Conservation (phyloP, 2,888 invertebrate species). For the Scaptodrosophila latifasciaeformis region DNA sequence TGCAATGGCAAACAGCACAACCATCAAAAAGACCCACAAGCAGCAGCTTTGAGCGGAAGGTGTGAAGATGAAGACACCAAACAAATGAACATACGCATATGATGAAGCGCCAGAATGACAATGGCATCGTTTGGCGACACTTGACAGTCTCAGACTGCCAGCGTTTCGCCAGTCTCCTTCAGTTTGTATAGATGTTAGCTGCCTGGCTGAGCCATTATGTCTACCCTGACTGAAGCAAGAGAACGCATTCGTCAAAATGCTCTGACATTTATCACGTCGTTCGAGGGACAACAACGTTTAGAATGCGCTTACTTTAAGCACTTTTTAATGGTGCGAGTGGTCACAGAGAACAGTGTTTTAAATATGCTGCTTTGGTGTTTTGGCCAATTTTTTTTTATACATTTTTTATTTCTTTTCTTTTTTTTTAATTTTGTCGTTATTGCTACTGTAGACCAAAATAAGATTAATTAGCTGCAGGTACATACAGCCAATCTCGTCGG, state of each 20-base stretch:
- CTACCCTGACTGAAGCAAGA: slow-evolving; percentile 14
- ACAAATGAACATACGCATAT: slow-evolving; percentile 60
- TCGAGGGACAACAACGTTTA: slow-evolving; percentile 56
- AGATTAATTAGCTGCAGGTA: slow-evolving; percentile 58
- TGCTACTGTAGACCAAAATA: slow-evolving; percentile 35
- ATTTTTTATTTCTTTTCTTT: not conserved
- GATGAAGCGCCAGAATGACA: slow-evolving; percentile 49
- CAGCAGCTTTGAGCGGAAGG: not conserved
- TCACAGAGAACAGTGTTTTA: not conserved
- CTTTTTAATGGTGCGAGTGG: not conserved
- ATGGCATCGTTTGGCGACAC: slow-evolving; percentile 47
- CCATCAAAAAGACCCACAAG: not conserved
- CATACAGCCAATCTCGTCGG: too few relatives aligned
- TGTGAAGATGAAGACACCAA: slow-evolving; percentile 15
- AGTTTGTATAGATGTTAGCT: not conserved
- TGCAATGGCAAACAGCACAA: not conserved
- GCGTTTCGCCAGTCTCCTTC: too few relatives aligned
- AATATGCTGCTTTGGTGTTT: not conserved
- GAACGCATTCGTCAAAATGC: slow-evolving; percentile 55
- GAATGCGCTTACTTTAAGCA: slow-evolving; percentile 38
- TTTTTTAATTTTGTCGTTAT: slow-evolving; percentile 3
- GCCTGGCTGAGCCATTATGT: not conserved
- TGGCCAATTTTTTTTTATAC: too few relatives aligned
- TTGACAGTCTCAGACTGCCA: too few relatives aligned
- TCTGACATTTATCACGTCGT: slow-evolving; percentile 64